phyloP scores from a whole-genome alignment of 1,140 invertebrate species.

The Drosophila littoralis region DNA sequence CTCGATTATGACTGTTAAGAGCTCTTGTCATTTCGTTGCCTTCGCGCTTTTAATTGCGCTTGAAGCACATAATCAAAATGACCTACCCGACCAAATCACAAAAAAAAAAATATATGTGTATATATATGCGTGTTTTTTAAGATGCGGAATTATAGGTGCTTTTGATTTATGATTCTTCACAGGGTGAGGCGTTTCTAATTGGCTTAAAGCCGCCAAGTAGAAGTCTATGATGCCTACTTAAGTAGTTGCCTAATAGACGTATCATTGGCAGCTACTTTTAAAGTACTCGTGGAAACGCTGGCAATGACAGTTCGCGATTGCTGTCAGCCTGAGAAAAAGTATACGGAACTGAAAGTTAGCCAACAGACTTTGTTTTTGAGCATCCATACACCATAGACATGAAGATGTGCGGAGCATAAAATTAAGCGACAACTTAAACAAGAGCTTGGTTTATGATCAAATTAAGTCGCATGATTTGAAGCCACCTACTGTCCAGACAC shows the following conservation, averaged over 20 bases:
- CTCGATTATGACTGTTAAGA: slow-evolving; percentile 66
- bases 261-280: slow-evolving; percentile 56
- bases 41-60: slow-evolving; percentile 68
- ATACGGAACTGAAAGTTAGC: slow-evolving; percentile 32
- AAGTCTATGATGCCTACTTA: slow-evolving; percentile 58
- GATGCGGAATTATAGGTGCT: slow-evolving; percentile 45
- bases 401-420: slow-evolving; percentile 18
- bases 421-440: slow-evolving; percentile 22
- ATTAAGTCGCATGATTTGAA: slow-evolving; percentile 9
- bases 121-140: slow-evolving; percentile 9
- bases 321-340: slow-evolving; percentile 28
- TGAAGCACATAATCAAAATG: slow-evolving; percentile 52
- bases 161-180: slow-evolving; percentile 67
- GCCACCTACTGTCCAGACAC: slow-evolving; percentile 22
- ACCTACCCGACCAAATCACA: slow-evolving; percentile 51
- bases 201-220: slow-evolving; percentile 34
- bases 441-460: neutral
- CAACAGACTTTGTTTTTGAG: neutral
- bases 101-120: slow-evolving; percentile 16
- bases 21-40: slow-evolving; percentile 73
- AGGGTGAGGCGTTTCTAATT: slow-evolving; percentile 67
- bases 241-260: slow-evolving; percentile 52
- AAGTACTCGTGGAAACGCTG: slow-evolving; percentile 7
- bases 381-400: neutral
- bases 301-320: slow-evolving; percentile 27